A percentile compares a stretch with the other conserved stretches of the same genome.
Conservation (phyloP, 2,888 invertebrate species). For the Polymixis lichenea region DNA sequence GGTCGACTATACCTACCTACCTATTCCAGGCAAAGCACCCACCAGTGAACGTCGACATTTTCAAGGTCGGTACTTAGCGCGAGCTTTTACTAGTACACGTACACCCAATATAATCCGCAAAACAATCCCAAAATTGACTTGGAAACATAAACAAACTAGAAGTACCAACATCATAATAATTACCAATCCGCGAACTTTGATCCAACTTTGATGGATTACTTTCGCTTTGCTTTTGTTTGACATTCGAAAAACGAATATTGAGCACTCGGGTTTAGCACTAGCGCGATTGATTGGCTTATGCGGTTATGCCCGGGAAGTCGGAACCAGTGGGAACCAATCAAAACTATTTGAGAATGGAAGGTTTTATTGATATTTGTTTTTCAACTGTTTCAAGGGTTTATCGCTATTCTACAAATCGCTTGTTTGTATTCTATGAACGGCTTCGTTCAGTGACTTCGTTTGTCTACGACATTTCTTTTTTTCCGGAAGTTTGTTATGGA, state of each 20-base stretch:
- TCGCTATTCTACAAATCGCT: background rate
- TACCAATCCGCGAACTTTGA: conserved; percentile 28
- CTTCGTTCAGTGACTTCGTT: too few species aligned
- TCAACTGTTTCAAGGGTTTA: conserved; percentile 1
- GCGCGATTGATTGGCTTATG: conserved; percentile 39
- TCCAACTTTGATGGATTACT: conserved; percentile 36
- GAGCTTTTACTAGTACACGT: background rate
- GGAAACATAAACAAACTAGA: conserved; percentile 9
- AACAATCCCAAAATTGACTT: background rate
- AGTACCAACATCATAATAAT: conserved; percentile 23
- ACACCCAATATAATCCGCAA: conserved; percentile 2
- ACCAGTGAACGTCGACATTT: background rate
- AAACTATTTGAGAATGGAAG: conserved; percentile 27
- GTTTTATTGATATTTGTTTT: conserved; percentile 41
- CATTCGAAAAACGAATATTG: conserved; percentile 53
- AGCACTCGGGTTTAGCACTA: conserved; percentile 20
- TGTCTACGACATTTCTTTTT: too few species aligned
- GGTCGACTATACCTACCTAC: background rate
- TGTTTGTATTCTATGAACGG: background rate
- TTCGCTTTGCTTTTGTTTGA: conserved; percentile 44
- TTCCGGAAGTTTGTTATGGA: too few species aligned
- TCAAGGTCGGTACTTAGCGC: background rate
- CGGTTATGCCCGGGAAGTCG: conserved; percentile 2
- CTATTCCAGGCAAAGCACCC: background rate
- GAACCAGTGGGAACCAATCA: conserved; percentile 23